Conservation (phyloP, 2,888 invertebrate species). For the Atrina japonica region DNA sequence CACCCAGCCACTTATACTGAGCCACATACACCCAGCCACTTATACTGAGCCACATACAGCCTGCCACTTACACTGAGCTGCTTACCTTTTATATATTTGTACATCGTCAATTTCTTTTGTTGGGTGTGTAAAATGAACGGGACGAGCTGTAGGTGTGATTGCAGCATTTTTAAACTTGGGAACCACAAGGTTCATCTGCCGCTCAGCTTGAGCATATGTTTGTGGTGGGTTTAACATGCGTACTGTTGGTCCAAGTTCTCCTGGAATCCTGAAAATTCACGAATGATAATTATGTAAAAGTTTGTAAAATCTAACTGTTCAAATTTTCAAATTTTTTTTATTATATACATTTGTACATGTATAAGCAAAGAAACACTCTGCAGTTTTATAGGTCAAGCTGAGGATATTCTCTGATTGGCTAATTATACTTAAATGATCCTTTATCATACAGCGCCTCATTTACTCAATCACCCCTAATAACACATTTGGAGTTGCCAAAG, state of each 20-base stretch:
- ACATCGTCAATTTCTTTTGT: conserved; percentile 44
- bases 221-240: conserved; percentile 54
- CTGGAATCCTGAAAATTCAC: conserved; percentile 53
- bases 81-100: conserved; percentile 57
- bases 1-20: no score
- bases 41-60: no score
- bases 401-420: neutral
- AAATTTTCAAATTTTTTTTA: neutral
- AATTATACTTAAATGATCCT: neutral
- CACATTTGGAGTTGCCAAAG: no score
- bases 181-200: conserved; percentile 46
- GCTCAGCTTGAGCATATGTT: conserved; percentile 45
- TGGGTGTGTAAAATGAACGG: conserved; percentile 47
- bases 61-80: no score
- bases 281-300: neutral
- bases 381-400: neutral
- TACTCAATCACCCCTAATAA: no score
- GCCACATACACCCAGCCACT: no score
- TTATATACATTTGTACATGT: no score
- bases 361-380: neutral
- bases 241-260: conserved; percentile 56
- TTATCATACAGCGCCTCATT: no score
- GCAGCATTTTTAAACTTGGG: conserved; percentile 61
- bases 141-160: conserved; percentile 56
- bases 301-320: neutral